A percentile compares a stretch with the other conserved stretches of the same genome.
Conservation (phyloP, 2,797 vertebrate genomes). For the Schizopygopsis malacanthus region DNA sequence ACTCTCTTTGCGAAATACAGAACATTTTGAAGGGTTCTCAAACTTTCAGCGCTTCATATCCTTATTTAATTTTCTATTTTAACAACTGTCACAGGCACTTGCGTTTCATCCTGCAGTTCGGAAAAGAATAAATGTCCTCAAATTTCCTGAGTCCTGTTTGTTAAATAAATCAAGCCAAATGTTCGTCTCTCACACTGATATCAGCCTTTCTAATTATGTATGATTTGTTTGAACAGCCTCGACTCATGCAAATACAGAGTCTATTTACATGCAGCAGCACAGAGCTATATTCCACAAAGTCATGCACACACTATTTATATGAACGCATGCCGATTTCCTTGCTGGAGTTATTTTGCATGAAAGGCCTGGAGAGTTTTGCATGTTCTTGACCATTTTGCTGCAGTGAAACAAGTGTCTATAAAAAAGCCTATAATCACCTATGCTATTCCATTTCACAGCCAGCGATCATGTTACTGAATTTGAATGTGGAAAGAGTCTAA, state of each 20-base stretch:
- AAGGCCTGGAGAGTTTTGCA: constrained; percentile 28
- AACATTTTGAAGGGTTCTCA: constrained; percentile 27
- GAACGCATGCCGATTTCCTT: not conserved
- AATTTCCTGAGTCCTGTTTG: constrained; percentile 17
- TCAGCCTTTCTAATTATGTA: constrained; percentile 28
- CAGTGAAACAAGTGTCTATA: not conserved
- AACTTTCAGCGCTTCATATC: constrained; percentile 21
- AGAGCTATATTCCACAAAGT: constrained; percentile 21
- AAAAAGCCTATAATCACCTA: constrained; percentile 6
- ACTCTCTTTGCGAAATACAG: constrained; percentile 2
- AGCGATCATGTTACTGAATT: constrained; percentile 27
- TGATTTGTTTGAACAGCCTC: constrained; percentile 40
- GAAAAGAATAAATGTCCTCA: constrained; percentile 14
- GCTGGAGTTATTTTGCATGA: constrained; percentile 25
- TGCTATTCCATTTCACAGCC: constrained; percentile 24
- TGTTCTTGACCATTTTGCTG: constrained; percentile 27
- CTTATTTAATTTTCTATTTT: constrained; percentile 28
- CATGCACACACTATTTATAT: not conserved
- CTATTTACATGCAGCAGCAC: constrained; percentile 16
- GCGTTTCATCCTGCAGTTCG: constrained; percentile 1
- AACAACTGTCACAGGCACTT: constrained; percentile 10
- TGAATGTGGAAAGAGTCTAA: constrained; percentile 32
- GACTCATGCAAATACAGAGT: constrained; percentile 35
- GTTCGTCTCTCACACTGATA: constrained; percentile 11
- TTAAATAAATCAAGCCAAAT: constrained; percentile 28